Evolutionary conservation across 2,888 invertebrate genomes (phyloP).

Genomic region (Fabriciana adippe): DNA sequence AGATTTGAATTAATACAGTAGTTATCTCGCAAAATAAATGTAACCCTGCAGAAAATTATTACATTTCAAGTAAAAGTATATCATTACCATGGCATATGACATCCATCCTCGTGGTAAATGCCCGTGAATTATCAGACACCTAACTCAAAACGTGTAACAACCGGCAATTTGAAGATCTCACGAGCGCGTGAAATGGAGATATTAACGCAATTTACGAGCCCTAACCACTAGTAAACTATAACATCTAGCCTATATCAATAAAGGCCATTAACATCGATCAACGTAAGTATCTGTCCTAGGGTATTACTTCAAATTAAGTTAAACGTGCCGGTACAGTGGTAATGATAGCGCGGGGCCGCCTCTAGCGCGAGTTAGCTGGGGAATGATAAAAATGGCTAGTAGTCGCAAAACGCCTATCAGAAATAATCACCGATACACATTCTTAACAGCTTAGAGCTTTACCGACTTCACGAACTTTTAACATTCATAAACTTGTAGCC

Average conservation of each 20-base stretch:
- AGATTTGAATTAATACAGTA: conserved; percentile 16
- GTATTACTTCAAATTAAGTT: conserved; percentile 72
- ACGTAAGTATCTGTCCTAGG: conserved; percentile 66
- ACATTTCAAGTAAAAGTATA: conserved; percentile 32
- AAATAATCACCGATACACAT: conserved; percentile 26
- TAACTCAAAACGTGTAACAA: conserved; percentile 67
- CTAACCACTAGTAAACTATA: conserved; percentile 65
- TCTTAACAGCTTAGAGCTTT: conserved; percentile 4
- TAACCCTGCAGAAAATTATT: conserved; percentile 7
- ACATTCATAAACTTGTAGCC: no score
- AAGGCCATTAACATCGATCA: conserved; percentile 79
- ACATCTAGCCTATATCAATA: conserved; percentile 77
- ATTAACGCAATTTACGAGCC: conserved; percentile 68
- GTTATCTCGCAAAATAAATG: conserved; percentile 14
- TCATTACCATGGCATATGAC: conserved; percentile 37
- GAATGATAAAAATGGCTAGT: conserved; percentile 45
- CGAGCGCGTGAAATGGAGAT: conserved; percentile 64
- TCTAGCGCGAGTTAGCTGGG: conserved; percentile 42
- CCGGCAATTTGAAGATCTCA: conserved; percentile 65
- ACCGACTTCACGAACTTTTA: no score
- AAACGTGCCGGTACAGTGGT: conserved; percentile 52
- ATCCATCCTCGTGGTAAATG: conserved; percentile 37
- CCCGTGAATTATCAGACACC: conserved; percentile 58
- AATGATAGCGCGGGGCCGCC: conserved; percentile 57
- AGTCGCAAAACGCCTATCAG: conserved; percentile 32